Evolutionary conservation across 2,888 invertebrate genomes (phyloP), one percentile per base, ranked within the genome.

Genomic region (Aradus depressus): DNA sequence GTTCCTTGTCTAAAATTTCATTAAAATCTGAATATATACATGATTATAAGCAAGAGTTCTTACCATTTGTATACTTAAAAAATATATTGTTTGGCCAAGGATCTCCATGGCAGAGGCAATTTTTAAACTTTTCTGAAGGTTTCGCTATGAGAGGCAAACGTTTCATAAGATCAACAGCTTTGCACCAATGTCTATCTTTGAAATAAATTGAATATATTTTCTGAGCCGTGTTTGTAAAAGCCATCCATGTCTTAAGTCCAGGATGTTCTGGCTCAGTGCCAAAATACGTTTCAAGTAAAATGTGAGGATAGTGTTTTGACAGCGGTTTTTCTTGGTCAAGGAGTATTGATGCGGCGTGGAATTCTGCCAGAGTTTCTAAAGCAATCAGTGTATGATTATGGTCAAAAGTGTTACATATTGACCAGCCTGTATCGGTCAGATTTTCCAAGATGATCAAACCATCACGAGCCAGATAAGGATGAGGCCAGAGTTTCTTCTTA

Each of bases 1-100:
- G n/a, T n/a, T n/a, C n/a, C n/a, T n/a, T n/a, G n/a, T n/a, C n/a
- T n/a, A n/a, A n/a, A n/a, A n/a, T n/a, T n/a, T n/a, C n/a, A n/a
- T n/a, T n/a, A n/a, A n/a, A n/a, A n/a, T n/a, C n/a, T n/a, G n/a
- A n/a, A n/a, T n/a, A n/a, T n/a, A n/a, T n/a, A n/a, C n/a, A n/a
- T n/a, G n/a, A n/a, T n/a, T n/a, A n/a, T n/a, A n/a, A n/a, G n/a
- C n/a, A n/a, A n/a, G n/a, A n/a, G n/a, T n/a, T 14, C 19, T 38
- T 34, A 31, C 44, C 51, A 19, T 48, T 22, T 8, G 10, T 14
- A 39, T 48, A 54, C 6, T 48, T 47, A 39, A 54, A 54, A 18
- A 54, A 49, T 12, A 54, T 44, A 34, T 54, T 54, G 18, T 51
- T 54, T 1, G 23, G 41, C 54, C 54, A 54, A 8, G 43, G 54